Evolutionary conservation across 2,888 invertebrate species (phyloP).

Genomic region (Diogma glabrata): DNA sequence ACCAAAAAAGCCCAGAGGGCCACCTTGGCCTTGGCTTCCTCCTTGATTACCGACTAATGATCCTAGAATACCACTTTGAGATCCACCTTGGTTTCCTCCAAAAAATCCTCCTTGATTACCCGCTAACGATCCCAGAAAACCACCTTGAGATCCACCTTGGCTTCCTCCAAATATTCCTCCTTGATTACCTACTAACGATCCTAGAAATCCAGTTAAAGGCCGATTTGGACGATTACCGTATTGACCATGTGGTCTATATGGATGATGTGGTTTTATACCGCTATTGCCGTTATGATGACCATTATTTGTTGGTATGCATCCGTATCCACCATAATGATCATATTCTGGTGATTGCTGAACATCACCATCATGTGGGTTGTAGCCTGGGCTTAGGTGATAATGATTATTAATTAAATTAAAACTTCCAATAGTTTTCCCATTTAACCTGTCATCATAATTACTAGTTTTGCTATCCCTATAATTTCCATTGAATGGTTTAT

Average conservation of each 20-base stretch:
- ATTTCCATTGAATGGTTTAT: too few relatives aligned
- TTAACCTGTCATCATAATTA: background rate
- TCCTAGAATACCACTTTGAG: background rate
- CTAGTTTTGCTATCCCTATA: background rate
- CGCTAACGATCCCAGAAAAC: background rate
- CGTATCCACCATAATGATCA: background rate
- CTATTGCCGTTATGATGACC: slow-evolving; percentile 2
- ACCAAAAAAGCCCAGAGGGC: slow-evolving; percentile 3
- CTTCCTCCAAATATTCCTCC: background rate
- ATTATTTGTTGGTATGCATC: slow-evolving; percentile 4
- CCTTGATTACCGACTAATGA: background rate
- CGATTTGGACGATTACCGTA: background rate
- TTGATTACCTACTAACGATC: background rate
- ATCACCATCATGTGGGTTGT: background rate
- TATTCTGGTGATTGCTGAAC: background rate
- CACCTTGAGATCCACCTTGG: background rate
- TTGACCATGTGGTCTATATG: background rate
- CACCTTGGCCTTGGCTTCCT: background rate
- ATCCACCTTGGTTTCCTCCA: background rate
- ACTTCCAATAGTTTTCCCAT: background rate
- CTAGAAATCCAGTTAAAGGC: background rate
- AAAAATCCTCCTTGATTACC: background rate
- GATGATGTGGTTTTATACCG: slow-evolving; percentile 3
- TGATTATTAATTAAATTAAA: background rate
- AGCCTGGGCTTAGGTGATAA: background rate